Evolutionary conservation across 2,113 vertebrate genomes (phyloP).

Genomic region (Indicator maculatus): DNA sequence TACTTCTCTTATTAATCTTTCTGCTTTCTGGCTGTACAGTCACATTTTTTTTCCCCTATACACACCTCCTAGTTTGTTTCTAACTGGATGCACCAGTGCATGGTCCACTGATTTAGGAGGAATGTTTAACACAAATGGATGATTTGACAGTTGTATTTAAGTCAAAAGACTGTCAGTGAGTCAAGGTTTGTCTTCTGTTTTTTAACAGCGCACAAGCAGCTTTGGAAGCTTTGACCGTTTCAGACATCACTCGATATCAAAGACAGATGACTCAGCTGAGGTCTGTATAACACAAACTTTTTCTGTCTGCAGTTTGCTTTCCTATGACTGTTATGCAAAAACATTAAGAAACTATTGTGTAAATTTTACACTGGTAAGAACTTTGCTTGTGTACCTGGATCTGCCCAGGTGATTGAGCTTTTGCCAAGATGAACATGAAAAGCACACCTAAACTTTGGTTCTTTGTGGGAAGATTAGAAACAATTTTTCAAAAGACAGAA

Average conservation of each 20-base stretch:
- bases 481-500: neutral
- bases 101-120: neutral
- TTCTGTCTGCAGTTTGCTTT: neutral
- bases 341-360: neutral
- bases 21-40: neutral
- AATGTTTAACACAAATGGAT: neutral
- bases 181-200: slow-evolving; percentile 6
- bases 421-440: neutral
- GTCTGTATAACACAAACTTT: slow-evolving; percentile 55
- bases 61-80: neutral
- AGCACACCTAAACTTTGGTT: neutral
- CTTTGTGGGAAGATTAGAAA: neutral
- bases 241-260: slow-evolving; percentile 65
- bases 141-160: neutral
- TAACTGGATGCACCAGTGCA: neutral
- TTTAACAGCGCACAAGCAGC: slow-evolving; percentile 77
- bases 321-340: neutral
- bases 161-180: neutral
- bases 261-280: slow-evolving; percentile 70
- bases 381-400: neutral
- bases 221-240: slow-evolving; percentile 81
- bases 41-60: neutral
- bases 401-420: neutral
- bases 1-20: neutral
- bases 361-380: neutral